These are phyloP conservation scores for Gymnorhina tibicen DNA, from an alignment of 2,113 vertebrate species.

Conservation along the genomic window DNA sequence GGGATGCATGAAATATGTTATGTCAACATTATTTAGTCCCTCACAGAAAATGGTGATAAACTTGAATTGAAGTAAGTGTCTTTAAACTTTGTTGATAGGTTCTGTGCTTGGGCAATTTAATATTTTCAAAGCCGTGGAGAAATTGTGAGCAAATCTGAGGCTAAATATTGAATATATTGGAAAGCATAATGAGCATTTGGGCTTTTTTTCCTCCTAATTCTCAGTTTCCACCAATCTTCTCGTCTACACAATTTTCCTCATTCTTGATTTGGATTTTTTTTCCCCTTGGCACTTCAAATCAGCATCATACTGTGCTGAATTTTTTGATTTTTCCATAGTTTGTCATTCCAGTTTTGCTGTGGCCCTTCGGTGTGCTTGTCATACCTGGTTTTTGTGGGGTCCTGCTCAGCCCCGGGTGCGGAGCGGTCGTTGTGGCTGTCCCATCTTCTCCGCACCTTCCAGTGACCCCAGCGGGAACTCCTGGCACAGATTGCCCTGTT, in stretches of 20 bases:
- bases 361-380: neutral
- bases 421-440: neutral
- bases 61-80: neutral
- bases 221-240: neutral
- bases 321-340: neutral
- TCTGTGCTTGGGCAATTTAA: neutral
- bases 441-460: neutral
- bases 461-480: neutral
- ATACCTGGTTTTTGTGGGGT: neutral
- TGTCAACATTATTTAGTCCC: neutral
- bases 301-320: neutral
- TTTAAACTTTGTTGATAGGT: neutral
- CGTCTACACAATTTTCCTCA: neutral
- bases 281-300: neutral
- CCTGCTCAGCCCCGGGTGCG: neutral
- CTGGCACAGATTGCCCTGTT: neutral
- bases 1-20: accelerated
- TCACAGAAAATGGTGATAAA: neutral
- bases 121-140: neutral
- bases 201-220: neutral
- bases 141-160: neutral
- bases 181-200: neutral
- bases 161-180: neutral
- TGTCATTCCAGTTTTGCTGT: neutral
- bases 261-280: neutral